phyloP scores from a whole-genome alignment of 1,140 invertebrate species.

The Gonatopus flavifemur region DNA sequence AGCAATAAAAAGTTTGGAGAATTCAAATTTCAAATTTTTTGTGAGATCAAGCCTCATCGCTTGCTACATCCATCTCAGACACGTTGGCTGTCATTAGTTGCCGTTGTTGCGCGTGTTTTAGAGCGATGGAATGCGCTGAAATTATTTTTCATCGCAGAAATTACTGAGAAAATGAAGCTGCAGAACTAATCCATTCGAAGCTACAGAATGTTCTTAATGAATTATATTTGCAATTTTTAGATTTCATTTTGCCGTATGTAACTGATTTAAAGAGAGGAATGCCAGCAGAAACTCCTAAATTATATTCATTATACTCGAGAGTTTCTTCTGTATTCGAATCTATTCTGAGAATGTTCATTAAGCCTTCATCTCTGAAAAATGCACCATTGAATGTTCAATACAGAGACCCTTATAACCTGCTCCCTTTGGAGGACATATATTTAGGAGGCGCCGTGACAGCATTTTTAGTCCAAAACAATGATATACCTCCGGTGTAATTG shows the following conservation, averaged over 20 bases:
- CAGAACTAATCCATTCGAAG: slow-evolving; percentile 9
- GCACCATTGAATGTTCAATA: slow-evolving; percentile 9
- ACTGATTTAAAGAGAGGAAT: slow-evolving; percentile 16
- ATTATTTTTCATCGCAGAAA: slow-evolving; percentile 16
- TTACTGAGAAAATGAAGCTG: slow-evolving; percentile 4
- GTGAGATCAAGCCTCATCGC: too few relatives aligned
- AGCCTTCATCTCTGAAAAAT: slow-evolving; percentile 11
- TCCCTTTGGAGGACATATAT: slow-evolving; percentile 14
- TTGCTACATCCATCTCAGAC: not conserved
- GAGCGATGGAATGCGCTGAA: slow-evolving; percentile 17
- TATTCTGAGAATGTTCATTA: slow-evolving; percentile 20
- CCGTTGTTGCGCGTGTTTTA: slow-evolving; percentile 17
- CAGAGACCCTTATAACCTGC: slow-evolving; percentile 9
- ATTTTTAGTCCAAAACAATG: too few relatives aligned
- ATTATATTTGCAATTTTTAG: slow-evolving; percentile 13
- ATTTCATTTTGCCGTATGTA: slow-evolving; percentile 10
- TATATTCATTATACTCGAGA: slow-evolving; percentile 16
- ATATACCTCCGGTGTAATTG: slow-evolving; percentile 13
- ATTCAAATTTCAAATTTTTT: too few relatives aligned
- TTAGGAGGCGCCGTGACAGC: too few relatives aligned
- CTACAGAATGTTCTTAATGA: not conserved
- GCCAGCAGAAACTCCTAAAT: slow-evolving; percentile 19
- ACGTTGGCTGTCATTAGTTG: slow-evolving; percentile 3
- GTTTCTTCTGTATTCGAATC: slow-evolving; percentile 14
- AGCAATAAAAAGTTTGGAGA: too few relatives aligned